phyloP scores from a whole-genome alignment of 2,113 vertebrate genomes.

The Nipponia nippon region DNA sequence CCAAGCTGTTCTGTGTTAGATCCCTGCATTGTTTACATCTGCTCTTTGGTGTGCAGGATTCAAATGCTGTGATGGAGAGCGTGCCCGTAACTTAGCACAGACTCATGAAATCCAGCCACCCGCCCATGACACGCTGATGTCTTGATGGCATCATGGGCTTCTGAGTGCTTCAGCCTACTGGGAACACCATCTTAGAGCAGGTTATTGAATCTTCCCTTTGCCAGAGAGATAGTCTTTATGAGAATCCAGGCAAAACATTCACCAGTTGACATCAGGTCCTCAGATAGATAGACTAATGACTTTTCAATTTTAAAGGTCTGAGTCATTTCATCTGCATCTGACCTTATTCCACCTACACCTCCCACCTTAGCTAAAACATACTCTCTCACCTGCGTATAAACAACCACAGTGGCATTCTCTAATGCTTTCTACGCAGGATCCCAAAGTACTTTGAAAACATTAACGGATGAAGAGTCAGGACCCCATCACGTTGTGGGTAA shows the following conservation, averaged over 20 bases:
- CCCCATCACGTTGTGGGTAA: background rate
- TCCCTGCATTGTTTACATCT: constrained; percentile 69
- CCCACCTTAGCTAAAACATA: background rate
- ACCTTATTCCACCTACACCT: constrained; percentile 1
- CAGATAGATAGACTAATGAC: background rate
- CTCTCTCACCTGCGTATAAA: background rate
- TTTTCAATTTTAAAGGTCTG: background rate
- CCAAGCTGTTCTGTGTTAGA: constrained; percentile 72
- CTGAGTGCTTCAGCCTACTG: constrained; percentile 16
- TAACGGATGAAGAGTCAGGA: background rate
- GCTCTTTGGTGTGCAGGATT: constrained; percentile 43
- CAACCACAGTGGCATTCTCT: background rate
- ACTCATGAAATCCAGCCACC: constrained; percentile 22
- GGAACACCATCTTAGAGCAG: background rate
- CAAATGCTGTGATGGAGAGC: constrained; percentile 6
- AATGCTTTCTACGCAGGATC: background rate
- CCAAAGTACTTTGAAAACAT: background rate
- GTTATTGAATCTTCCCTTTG: background rate
- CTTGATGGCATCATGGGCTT: constrained; percentile 17
- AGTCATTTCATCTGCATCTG: constrained; percentile 4
- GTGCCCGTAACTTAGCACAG: constrained; percentile 17
- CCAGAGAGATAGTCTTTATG: background rate
- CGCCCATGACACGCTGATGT: background rate
- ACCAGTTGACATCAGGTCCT: background rate
- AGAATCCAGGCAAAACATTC: background rate